Base-by-base conservation (phyloP, 2,113 vertebrate species). In the Plecturocebus donacophilus region DNA sequence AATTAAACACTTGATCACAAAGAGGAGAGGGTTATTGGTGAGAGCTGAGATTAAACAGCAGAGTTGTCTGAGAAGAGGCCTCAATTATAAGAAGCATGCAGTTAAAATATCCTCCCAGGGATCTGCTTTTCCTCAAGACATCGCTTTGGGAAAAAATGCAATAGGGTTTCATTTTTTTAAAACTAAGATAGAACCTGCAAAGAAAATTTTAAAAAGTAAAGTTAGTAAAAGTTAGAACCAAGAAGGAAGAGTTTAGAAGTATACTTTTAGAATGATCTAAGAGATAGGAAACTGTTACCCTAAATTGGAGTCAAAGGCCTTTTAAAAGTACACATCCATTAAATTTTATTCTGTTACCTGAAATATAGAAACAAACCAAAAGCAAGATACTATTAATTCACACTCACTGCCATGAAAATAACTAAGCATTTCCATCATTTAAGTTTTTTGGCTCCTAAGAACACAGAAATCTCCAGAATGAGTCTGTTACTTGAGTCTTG, bases 1-100 rank as follows among this genome's bases (percentile, higher is more conserved):
- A 99, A 98, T 99, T 98, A 99, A 98, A 98, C 98, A 98, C 98
- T 98, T 99, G 98, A 98, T 99, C 97, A 98, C 97, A 98, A 99
- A 97, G 97, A 98, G 75, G 93, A 96, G 97, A 98, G 97, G 98
- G 98, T 98, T 98, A 97, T 98, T 98, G 97, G 97, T 3, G 83
- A 98, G 98, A 98, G 98, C 97, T 97, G 98, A 98, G 98, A 98
- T 99, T 99, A 99, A 98, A 98, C 97, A 98, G 96, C 83, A 98
- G 98, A 80, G 90, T 97, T 98, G 96, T 98, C 96, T 94, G 96
- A 97, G 97, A 96, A 97, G 97, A 98, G 97, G 94, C 95, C 98
- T 98, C 98, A 97, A 86, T 97, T 97, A 95, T 97, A 97, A 98
- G 97, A 98, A 98, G 97, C 68, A 96, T 95, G 95, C 90, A 97